Base-by-base conservation (phyloP, 2,797 vertebrate genomes). In the Heteromormyrus szaboi region DNA sequence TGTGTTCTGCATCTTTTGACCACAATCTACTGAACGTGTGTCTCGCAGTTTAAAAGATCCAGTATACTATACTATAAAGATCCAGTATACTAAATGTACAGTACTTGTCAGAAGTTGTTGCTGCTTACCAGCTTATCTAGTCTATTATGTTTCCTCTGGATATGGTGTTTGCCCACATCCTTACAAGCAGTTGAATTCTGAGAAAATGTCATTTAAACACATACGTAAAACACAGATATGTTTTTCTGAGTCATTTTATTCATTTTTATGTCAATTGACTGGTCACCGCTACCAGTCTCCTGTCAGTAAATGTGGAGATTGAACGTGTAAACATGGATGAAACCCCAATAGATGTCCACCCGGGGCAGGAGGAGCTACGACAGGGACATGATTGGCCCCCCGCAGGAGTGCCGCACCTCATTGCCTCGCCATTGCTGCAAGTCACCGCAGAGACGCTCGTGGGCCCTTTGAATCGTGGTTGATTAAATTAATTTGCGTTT, bases 401-500 rank as follows among this genome's bases (percentile, higher is more conserved):
- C n/a, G 9, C 46, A 14, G 81, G 19, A 84, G 46, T 46, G 46
- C 81, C 1, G 8, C 81, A 51, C n/a, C 3, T 48, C 19, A 19
- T 11, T 46, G 2, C 22, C 44, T 4, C n/a, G 9, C 81, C 46
- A 11, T 62, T 48, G n/a, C 81, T 9, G 81, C 46, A 29, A 48
- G 44, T 29, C 11, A 1, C 22, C 46, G 2, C 11, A 12, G 81
- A 48, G 12, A 29, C 1, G 4, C 81, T 85, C 1, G 48, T 22
- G 7, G 44, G 48, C 8, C 22, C 48, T 29, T 48, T 22, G 46
- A 12, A 11, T 3, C 48, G 4, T 9, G 9, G 3, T 25, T 19
- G 8, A 8, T 51, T 85, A 25, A 14, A 51, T 85, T 85, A 29
- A 50, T 25, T 85, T 51, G 5, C 12, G 56, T 92, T 88, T 87